A percentile compares a stretch with the other conserved stretches of the same genome.
Evolutionary conservation across 2,797 vertebrate genomes (phyloP).

Genomic region (Intellagama lesueurii): DNA sequence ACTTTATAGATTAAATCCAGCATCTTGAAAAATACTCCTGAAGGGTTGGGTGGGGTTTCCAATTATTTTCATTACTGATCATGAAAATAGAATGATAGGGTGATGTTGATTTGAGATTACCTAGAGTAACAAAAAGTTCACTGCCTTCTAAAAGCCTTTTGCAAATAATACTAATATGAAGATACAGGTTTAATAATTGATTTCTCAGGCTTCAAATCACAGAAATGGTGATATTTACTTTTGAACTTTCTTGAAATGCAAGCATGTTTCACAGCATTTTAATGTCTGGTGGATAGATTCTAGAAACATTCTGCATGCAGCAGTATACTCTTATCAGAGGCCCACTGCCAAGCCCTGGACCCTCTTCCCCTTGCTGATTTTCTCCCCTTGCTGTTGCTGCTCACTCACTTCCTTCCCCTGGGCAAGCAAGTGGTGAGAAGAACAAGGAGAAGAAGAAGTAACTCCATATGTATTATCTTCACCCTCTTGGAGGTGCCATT

Average conservation of each 20-base stretch:
- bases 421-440: neutral
- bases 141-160: neutral
- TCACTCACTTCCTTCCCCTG: neutral
- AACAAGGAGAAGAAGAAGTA: neutral
- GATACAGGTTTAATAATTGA: neutral
- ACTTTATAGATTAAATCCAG: neutral
- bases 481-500: neutral
- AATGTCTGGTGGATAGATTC: too few species aligned
- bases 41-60: neutral
- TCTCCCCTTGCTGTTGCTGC: neutral
- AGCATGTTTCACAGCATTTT: neutral
- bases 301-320: too few species aligned
- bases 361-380: too few species aligned
- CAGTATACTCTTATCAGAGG: neutral
- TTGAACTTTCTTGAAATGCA: neutral
- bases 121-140: neutral
- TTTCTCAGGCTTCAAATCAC: neutral
- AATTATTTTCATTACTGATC: neutral
- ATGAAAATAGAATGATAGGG: neutral
- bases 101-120: neutral
- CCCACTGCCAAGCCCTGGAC: neutral
- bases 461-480: neutral
- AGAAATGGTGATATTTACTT: too few species aligned
- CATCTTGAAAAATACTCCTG: neutral
- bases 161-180: neutral